Percentiles rank a stretch among this genome's conserved stretches.
These are phyloP conservation scores for Graptemys geographica DNA, from an alignment of 2,797 vertebrate genomes.

Conservation along the genomic window DNA sequence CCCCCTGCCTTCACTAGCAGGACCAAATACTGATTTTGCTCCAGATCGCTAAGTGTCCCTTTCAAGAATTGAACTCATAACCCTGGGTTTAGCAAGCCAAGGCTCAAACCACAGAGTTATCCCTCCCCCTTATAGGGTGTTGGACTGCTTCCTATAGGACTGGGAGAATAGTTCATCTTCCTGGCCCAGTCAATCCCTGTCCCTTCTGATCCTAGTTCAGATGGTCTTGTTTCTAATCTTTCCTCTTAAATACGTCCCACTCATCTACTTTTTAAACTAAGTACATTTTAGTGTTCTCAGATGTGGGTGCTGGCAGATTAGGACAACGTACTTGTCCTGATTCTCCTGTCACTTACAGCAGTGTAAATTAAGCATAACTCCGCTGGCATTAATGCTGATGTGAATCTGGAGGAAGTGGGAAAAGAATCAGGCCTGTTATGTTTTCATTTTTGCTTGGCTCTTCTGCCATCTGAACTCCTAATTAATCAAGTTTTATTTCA, in stretches of 20 bases:
- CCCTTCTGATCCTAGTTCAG: background rate
- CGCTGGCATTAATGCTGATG: background rate
- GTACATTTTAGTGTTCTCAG: background rate
- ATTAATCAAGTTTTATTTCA: background rate
- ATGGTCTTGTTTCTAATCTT: background rate
- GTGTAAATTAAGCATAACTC: background rate
- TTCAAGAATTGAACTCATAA: no score
- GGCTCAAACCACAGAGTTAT: no score
- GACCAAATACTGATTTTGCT: no score
- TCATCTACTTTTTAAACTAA: background rate
- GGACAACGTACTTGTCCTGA: rapidly evolving
- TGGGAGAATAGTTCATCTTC: background rate
- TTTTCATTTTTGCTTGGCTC: background rate
- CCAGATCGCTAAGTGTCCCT: no score
- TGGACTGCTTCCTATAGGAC: background rate
- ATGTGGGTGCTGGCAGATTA: background rate
- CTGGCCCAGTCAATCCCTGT: background rate
- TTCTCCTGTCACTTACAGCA: background rate
- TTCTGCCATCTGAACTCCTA: background rate
- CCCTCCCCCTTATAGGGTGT: background rate
- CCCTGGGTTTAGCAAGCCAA: no score
- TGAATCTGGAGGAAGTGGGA: background rate
- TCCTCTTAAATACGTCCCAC: background rate
- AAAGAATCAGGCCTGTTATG: background rate
- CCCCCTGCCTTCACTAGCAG: no score